Evolutionary conservation across 2,888 invertebrate genomes (phyloP), one percentile per base, ranked within the genome.

Genomic region (Luperina nickerlii): DNA sequence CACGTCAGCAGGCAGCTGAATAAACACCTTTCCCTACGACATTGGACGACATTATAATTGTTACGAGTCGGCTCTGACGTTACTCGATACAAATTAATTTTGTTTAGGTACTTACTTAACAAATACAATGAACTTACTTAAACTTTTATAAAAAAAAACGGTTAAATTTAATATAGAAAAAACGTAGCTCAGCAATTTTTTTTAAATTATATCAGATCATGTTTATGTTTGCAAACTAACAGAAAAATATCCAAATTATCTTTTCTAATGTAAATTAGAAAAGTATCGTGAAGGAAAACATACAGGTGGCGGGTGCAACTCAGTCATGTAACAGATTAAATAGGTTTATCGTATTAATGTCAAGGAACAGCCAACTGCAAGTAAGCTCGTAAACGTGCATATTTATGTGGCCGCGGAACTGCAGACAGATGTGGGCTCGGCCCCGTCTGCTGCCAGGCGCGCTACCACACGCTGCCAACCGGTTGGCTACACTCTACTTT

Each of bases 331-430:
- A 60, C 18, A 71, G 32, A 79, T 80, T 72, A 84, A 74, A 85
- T 85, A 85, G 80, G 71, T 84, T 85, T 85, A 80, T 84, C 38
- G 76, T 77, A 87, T 84, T 87, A 81, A 85, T 84, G 85, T 85
- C 81, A 85, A 84, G 85, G 85, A 63, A 63, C 62, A 71, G 42
- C 42, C 74, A 60, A 69, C 81, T 85, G 85, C 72, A 80, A 74
- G 54, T 76, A 84, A 87, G 85, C 85, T 85, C 68, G 72, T 84
- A 84, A 87, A 80, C 69, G 87, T 84, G 77, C 63, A 66, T 69
- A 69, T 84, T 75, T 85, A 68, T 76, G 74, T 65, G 15, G 79
- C 32, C 42, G n/a, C 81, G 57, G 63, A 73, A 69, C 74, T 77
- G 76, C 65, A 74, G 63, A 74, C 82, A 79, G 74, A 80, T 76